A percentile compares a stretch with the other conserved stretches of the same genome.
These are phyloP conservation scores for Megalurothrips usitatus DNA, from an alignment of 2,888 invertebrate genomes.

Conservation along the genomic window DNA sequence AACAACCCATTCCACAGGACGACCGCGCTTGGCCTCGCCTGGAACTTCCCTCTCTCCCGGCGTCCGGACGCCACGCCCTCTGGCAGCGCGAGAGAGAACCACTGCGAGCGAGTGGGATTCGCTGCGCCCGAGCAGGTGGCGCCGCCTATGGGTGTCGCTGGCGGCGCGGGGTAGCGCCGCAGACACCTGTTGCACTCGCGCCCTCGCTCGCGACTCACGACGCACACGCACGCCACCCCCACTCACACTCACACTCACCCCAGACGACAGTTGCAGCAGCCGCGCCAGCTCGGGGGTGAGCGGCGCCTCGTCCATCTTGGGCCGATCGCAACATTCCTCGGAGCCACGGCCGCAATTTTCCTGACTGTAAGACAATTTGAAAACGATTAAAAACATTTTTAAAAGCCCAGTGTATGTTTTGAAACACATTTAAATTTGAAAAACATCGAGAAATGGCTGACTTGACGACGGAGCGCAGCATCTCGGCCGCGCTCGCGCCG, in stretches of 20 bases:
- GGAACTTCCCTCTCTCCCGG: too few species aligned
- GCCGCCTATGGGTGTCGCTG: neutral
- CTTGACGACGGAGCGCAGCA: slow-evolving; percentile 2
- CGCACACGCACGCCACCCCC: neutral
- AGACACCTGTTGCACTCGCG: neutral
- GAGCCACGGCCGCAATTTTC: neutral
- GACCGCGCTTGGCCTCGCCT: too few species aligned
- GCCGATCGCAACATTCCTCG: neutral
- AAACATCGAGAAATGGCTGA: neutral
- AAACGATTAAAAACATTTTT: neutral
- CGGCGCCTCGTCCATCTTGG: neutral
- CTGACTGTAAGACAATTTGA: neutral
- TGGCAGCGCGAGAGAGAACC: too few species aligned
- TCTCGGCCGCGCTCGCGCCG: slow-evolving; percentile 34
- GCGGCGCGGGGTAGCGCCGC: neutral
- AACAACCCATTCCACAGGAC: too few species aligned
- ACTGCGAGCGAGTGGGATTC: neutral
- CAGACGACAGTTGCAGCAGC: neutral
- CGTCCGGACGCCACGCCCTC: too few species aligned
- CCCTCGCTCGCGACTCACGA: neutral
- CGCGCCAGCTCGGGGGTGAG: neutral
- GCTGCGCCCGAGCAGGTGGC: neutral
- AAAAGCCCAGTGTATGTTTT: neutral
- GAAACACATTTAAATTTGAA: too few species aligned
- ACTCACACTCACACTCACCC: neutral